Evolutionary conservation across 2,113 vertebrate genomes (phyloP), one percentile per base, ranked within the genome.

Genomic region (Perca fluviatilis): DNA sequence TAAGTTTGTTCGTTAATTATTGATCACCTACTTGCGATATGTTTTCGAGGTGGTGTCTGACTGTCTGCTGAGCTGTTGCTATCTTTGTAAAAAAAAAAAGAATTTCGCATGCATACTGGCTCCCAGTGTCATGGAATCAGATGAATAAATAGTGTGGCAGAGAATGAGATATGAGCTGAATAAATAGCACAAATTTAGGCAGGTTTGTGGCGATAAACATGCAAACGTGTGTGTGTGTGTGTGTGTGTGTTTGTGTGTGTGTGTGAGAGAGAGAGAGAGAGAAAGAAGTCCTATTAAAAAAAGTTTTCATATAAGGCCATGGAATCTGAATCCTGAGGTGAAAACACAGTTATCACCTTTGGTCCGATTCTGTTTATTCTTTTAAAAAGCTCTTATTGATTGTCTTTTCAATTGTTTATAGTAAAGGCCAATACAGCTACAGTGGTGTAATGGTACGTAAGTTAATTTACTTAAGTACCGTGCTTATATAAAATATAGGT

Each of bases 181-280:
- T 74, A 88, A 88, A 80, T 71, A 78, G 64, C 49, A 85, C 10
- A 68, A 23, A 80, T 83, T 61, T 62, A 57, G 49, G 36, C 53
- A 65, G 68, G 30, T 82, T 78, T 87, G 75, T 80, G 71, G 64
- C 74, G 63, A 88, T 87, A 84, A 89, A 85, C 81, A 91, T 83
- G 77, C 77, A 91, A 82, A 82, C 51, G 75, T 43, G 33, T 0
- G 0, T 12, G 4, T 6, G 49, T 1, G 7, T 53, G 61, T 30
- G 63, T 47, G 56, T 6, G 54, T 58, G 60, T 50, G 60, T 60
- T 25, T 67, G 19, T 19, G 40, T 43, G 23, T 4, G 30, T 4
- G 30, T 30, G 27, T n/a, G n/a, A n/a, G n/a, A n/a, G n/a, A n/a
- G n/a, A n/a, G n/a, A n/a, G n/a, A n/a, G 64, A 70, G 23, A 47